Evolutionary conservation across 2,797 vertebrate genomes (phyloP).

Genomic region (Ciconia nigra): DNA sequence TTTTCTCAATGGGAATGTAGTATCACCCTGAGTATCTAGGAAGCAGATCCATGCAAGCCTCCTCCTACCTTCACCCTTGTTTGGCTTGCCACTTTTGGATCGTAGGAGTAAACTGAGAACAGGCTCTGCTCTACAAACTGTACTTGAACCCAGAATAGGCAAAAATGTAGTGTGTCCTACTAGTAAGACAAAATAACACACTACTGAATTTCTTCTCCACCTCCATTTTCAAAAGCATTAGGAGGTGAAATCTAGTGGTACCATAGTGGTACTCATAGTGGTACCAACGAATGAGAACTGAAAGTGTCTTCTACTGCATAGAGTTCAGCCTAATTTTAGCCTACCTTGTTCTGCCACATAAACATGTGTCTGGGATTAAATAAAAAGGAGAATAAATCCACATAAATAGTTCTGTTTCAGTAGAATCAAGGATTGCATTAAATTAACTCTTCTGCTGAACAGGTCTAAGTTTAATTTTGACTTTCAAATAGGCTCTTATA

Average conservation of each 20-base stretch:
- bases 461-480: not conserved
- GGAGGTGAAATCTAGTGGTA: not conserved
- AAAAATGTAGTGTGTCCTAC: not conserved
- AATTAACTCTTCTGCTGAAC: not conserved
- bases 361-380: not conserved
- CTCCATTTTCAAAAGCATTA: not conserved
- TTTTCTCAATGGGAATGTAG: not conserved
- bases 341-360: not conserved
- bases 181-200: not conserved
- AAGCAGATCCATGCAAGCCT: not conserved
- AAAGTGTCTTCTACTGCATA: not conserved
- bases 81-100: not conserved
- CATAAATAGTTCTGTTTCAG: not conserved
- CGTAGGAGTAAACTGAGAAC: fast-evolving
- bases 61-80: not conserved
- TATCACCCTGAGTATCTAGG: not conserved
- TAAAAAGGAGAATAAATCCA: not conserved
- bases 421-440: not conserved
- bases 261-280: fast-evolving
- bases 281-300: not conserved
- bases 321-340: not conserved
- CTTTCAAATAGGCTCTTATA: not conserved
- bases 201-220: not conserved
- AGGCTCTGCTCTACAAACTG: not conserved
- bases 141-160: not conserved